Conservation (phyloP, 2,888 invertebrate species). For the Drosophila ustulata region DNA sequence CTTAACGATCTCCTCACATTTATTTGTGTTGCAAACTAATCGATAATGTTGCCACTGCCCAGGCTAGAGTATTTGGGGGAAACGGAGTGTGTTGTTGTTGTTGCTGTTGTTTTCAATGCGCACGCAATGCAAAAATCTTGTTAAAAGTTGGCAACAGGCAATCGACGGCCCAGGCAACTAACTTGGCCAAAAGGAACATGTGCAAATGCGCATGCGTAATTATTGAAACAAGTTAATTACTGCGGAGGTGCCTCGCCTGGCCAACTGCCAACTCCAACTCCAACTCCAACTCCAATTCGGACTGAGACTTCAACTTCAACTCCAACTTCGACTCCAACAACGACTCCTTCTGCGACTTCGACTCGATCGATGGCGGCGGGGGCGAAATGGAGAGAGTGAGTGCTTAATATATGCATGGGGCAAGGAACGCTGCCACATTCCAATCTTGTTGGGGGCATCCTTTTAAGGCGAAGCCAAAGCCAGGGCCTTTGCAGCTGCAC, state of each 20-base stretch:
- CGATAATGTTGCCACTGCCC: background rate
- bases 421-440: slow-evolving; percentile 59
- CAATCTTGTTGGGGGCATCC: slow-evolving; percentile 57
- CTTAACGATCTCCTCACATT: background rate
- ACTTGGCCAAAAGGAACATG: slow-evolving; percentile 60
- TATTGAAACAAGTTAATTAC: slow-evolving; percentile 82
- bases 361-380: slow-evolving; percentile 39
- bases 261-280: slow-evolving; percentile 30
- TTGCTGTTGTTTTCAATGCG: slow-evolving; percentile 49
- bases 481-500: slow-evolving; percentile 51
- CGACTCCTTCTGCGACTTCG: background rate
- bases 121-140: slow-evolving; percentile 83
- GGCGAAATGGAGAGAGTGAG: slow-evolving; percentile 41
- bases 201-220: slow-evolving; percentile 81
- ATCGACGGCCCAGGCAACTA: slow-evolving; percentile 32
- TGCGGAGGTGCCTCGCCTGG: slow-evolving; percentile 68
- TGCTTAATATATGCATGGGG: slow-evolving; percentile 75
- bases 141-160: slow-evolving; percentile 59
- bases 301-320: background rate
- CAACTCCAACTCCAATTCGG: slow-evolving; percentile 30
- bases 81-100: slow-evolving; percentile 40
- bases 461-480: slow-evolving; percentile 60
- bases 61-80: slow-evolving; percentile 35
- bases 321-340: background rate
- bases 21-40: background rate